Conservation (phyloP, 2,113 vertebrate genomes). For the Ellobius talpinus region DNA sequence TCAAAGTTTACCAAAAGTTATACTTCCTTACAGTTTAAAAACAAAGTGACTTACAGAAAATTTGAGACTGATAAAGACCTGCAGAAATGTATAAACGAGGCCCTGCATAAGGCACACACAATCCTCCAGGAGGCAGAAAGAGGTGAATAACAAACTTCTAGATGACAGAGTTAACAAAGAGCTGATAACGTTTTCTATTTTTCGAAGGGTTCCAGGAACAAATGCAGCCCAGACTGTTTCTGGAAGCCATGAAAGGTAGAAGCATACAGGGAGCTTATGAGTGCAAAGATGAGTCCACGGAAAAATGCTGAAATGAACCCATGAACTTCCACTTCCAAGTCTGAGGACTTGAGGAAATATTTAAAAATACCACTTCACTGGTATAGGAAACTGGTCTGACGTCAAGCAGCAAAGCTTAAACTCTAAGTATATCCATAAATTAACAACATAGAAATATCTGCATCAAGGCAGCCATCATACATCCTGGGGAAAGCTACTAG, state of each 20-base stretch:
- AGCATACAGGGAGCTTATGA: background rate
- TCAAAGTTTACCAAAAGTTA: slow-evolving; percentile 33
- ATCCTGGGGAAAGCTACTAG: background rate
- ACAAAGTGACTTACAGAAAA: background rate
- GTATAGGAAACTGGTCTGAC: background rate
- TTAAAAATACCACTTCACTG: background rate
- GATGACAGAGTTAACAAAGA: background rate
- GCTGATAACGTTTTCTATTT: slow-evolving; percentile 24
- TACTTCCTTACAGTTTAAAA: slow-evolving; percentile 41
- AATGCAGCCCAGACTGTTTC: background rate
- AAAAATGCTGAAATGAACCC: slow-evolving; percentile 21
- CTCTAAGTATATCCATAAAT: background rate
- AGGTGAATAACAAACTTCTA: background rate
- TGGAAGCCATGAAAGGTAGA: background rate
- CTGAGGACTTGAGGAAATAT: background rate
- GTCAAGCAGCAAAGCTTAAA: slow-evolving; percentile 1
- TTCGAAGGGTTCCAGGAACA: background rate
- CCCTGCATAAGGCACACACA: background rate
- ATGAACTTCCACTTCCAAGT: slow-evolving; percentile 7
- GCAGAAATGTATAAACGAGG: background rate
- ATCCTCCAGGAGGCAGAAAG: slow-evolving; percentile 4
- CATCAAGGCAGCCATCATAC: background rate
- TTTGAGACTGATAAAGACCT: background rate
- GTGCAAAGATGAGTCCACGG: background rate
- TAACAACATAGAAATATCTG: background rate